Evolutionary conservation across 2,888 invertebrate genomes (phyloP).

Genomic region (Argyra leucocephala): DNA sequence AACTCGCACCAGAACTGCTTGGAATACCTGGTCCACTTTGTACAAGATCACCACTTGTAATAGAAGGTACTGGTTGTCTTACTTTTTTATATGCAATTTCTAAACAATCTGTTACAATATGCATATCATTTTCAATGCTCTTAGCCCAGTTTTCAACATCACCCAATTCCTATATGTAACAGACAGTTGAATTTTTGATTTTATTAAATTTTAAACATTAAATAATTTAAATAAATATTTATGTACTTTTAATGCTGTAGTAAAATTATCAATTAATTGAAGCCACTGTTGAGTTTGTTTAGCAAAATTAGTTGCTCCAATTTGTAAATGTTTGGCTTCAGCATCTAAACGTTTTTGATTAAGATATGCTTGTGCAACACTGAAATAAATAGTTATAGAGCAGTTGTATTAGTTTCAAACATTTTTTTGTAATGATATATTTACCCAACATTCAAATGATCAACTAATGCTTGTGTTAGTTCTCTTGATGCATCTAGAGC

Average conservation of each 20-base stretch:
- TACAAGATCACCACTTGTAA: neutral
- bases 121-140: conserved; percentile 93
- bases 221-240: neutral
- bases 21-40: neutral
- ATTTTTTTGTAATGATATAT: neutral
- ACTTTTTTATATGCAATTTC: conserved; percentile 85
- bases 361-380: conserved; percentile 94
- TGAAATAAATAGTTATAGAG: conserved; percentile 14
- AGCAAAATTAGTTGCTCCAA: conserved; percentile 86
- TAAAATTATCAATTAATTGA: conserved; percentile 79
- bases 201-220: neutral
- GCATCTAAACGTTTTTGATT: conserved; percentile 96
- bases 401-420: too few species aligned
- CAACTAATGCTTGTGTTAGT: conserved; percentile 87
- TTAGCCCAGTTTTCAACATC: conserved; percentile 98
- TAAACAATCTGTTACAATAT: conserved; percentile 79
- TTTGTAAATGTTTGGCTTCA: conserved; percentile 91
- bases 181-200: neutral
- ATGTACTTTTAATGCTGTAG: conserved; percentile 69
- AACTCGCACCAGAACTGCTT: neutral
- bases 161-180: conserved; percentile 64
- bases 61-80: conserved; percentile 34
- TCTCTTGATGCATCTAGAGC: conserved; percentile 87
- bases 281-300: conserved; percentile 97
- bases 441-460: conserved; percentile 91